phyloP scores from a whole-genome alignment of 2,113 vertebrate genomes.

The Thalassoma bifasciatum region DNA sequence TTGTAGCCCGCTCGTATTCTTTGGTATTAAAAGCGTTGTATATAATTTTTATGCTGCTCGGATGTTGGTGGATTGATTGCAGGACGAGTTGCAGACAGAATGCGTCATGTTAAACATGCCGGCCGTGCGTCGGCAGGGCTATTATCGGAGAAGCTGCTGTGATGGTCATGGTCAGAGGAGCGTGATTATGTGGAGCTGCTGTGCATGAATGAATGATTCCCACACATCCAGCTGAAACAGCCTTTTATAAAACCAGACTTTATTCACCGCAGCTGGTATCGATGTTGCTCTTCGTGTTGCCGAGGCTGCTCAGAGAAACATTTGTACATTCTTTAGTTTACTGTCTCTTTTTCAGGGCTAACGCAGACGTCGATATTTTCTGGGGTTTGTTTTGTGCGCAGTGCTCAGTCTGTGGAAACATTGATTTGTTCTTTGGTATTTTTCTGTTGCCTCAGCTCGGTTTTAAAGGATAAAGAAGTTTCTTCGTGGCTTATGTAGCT shows the following conservation, averaged over 20 bases:
- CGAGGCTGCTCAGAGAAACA: conserved; percentile 39
- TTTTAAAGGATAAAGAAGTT: conserved; percentile 28
- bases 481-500: conserved; percentile 7
- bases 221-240: conserved; percentile 11
- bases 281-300: conserved; percentile 36
- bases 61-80: neutral
- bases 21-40: neutral
- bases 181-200: conserved; percentile 20
- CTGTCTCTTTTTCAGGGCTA: conserved; percentile 48
- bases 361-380: conserved; percentile 57
- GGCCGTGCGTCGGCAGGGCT: neutral
- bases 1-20: neutral
- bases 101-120: conserved; percentile 17
- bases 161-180: conserved; percentile 22
- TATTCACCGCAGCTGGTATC: conserved; percentile 23
- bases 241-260: neutral
- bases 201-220: conserved; percentile 36
- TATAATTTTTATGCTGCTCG: neutral
- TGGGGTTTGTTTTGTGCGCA: conserved; percentile 51
- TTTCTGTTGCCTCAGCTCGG: conserved; percentile 35
- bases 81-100: neutral
- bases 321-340: conserved; percentile 46
- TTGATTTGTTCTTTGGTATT: conserved; percentile 58
- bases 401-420: conserved; percentile 60
- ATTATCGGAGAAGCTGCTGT: conserved; percentile 3